phyloP scores from a whole-genome alignment of 2,888 invertebrate species.

The Ochlodes sylvanus region DNA sequence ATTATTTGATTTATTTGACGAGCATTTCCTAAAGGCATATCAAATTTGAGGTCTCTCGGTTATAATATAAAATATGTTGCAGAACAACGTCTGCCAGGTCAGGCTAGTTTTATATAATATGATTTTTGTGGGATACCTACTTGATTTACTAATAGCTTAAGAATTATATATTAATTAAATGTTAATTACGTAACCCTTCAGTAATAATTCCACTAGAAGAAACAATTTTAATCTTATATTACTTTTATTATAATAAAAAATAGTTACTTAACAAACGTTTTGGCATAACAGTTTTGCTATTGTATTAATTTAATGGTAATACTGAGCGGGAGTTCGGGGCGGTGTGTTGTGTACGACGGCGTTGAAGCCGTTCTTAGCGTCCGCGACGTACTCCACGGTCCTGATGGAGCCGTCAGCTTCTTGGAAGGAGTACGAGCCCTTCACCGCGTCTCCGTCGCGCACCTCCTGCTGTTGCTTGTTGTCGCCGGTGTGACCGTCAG shows the following conservation, averaged over 20 bases:
- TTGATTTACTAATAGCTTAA: no score
- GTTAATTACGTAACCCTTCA: not conserved
- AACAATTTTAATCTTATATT: not conserved
- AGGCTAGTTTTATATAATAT: no score
- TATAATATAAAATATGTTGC: no score
- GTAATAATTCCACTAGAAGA: not conserved
- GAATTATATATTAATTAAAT: no score
- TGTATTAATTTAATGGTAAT: not conserved
- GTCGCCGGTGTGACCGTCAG: conserved; percentile 84
- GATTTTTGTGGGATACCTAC: no score
- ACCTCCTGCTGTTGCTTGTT: conserved; percentile 82
- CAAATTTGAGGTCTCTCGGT: no score
- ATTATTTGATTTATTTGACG: no score
- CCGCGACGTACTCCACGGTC: conserved; percentile 83
- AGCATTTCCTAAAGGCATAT: no score
- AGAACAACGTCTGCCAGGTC: no score
- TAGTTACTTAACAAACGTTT: not conserved
- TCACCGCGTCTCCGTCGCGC: conserved; percentile 82
- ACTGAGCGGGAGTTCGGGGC: conserved; percentile 54
- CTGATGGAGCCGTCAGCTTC: conserved; percentile 84
- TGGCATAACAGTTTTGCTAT: not conserved
- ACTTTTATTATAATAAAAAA: not conserved
- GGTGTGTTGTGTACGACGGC: conserved; percentile 69
- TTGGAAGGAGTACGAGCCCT: conserved; percentile 82
- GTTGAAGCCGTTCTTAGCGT: conserved; percentile 80